Evolutionary conservation across 2,797 vertebrate species (phyloP), one percentile per base, ranked within the genome.

Genomic region (Anabas testudineus): DNA sequence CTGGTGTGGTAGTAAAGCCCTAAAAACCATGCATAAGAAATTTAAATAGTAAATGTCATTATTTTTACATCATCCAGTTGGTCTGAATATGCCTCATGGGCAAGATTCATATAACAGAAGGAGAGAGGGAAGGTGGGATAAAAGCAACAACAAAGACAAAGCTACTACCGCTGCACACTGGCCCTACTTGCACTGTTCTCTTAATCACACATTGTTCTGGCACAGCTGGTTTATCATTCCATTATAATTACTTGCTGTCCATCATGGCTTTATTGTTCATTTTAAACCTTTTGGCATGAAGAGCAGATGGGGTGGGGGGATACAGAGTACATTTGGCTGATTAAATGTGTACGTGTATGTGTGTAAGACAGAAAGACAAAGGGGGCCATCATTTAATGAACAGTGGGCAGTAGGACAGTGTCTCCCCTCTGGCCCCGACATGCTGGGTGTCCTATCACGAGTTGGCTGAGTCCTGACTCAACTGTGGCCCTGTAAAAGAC

Each of bases 141-240:
- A 70, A 69, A 68, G 60, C 19, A 21, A 56, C 34, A 75, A 73
- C 65, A 57, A 46, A 41, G 34, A 37, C 28, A 10, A 54, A 30
- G 45, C 60, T 54, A 24, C 67, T 53, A 46, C 73, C 67, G 76
- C 78, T 77, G 78, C 69, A 74, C 26, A 56, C 49, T 76, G 55
- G 63, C 46, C 32, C 22, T 57, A 74, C 74, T 67, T 79, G 64
- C 21, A 16, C 47, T 41, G n/a, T 64, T 74, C 62, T 54, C 68
- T 73, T 84, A 61, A 87, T 87, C 71, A 76, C 53, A 76, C 64
- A 72, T 71, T 76, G 82, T 70, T 54, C 64, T 48, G 68, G 48
- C 71, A 68, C 81, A 80, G 86, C 81, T 86, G 90, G 70, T 88
- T 81, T 78, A 82, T 79, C 74, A 72, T 77, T 75, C 66, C 70